Conservation (phyloP, 2,797 vertebrate genomes). For the Chrysocyon brachyurus region DNA sequence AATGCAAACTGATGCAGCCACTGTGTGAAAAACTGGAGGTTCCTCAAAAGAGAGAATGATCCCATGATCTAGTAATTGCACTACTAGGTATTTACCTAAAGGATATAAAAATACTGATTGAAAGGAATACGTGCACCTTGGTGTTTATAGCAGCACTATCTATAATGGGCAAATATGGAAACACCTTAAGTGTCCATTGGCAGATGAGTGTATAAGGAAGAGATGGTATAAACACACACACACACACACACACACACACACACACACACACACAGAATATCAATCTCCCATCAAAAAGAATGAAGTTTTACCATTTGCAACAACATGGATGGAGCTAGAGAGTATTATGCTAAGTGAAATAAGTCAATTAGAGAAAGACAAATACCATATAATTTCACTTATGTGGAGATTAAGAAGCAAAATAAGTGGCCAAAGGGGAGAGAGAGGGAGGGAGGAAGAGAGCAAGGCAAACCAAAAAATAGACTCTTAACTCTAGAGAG, state of each 20-base stretch:
- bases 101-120: background rate
- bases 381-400: background rate
- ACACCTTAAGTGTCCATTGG: background rate
- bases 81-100: background rate
- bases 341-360: background rate
- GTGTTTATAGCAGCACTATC: background rate
- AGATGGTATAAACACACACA: background rate
- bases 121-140: background rate
- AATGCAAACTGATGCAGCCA: background rate
- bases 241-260: too few relatives aligned
- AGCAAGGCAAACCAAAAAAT: background rate
- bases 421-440: background rate
- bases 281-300: background rate
- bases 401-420: background rate
- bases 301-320: background rate
- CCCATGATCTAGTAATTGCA: background rate
- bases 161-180: background rate
- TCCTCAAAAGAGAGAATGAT: background rate
- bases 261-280: background rate
- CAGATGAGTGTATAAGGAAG: background rate
- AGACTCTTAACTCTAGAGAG: background rate
- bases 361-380: background rate
- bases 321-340: background rate
- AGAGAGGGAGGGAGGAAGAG: background rate
- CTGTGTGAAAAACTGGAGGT: background rate